A percentile compares a stretch with the other conserved stretches of the same genome.
phyloP scores from a whole-genome alignment of 2,888 invertebrate species.

The Sipunculus nudus region DNA sequence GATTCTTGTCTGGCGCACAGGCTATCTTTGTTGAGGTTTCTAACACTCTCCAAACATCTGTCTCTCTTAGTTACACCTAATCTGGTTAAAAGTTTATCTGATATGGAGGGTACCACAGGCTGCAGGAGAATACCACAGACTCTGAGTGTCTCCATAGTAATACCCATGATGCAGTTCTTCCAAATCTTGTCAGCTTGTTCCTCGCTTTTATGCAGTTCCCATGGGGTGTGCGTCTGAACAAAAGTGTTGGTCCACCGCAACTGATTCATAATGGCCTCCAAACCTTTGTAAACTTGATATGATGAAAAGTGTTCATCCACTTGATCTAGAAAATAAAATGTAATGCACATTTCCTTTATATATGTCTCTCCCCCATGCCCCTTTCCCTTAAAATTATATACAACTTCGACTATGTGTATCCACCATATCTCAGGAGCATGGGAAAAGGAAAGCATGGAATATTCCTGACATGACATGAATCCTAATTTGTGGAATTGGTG shows the following conservation, averaged over 20 bases:
- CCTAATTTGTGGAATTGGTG: too few species aligned
- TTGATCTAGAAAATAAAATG: constrained; percentile 60
- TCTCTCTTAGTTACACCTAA: too few species aligned
- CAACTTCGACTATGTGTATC: neutral
- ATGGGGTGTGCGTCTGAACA: constrained; percentile 87
- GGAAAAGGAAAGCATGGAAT: too few species aligned
- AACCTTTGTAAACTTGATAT: constrained; percentile 83
- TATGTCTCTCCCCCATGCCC: too few species aligned
- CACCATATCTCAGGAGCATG: too few species aligned
- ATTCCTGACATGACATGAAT: too few species aligned
- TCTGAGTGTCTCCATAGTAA: constrained; percentile 86
- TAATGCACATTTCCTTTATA: too few species aligned
- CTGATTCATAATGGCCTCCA: constrained; percentile 79
- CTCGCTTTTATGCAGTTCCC: constrained; percentile 78
- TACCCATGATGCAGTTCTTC: constrained; percentile 78
- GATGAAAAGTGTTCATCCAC: constrained; percentile 78
- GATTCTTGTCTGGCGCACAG: too few species aligned
- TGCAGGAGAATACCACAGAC: constrained; percentile 82
- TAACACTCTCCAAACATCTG: too few species aligned
- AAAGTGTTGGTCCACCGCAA: constrained; percentile 85
- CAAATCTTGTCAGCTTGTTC: constrained; percentile 67
- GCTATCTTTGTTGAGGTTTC: too few species aligned
- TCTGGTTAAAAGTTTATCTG: constrained; percentile 73
- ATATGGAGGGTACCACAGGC: constrained; percentile 84
- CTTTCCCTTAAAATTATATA: too few species aligned